A percentile compares a stretch with the other conserved stretches of the same genome.
Conservation (phyloP, 2,888 invertebrate species). For the Rhamnusium bicolor region DNA sequence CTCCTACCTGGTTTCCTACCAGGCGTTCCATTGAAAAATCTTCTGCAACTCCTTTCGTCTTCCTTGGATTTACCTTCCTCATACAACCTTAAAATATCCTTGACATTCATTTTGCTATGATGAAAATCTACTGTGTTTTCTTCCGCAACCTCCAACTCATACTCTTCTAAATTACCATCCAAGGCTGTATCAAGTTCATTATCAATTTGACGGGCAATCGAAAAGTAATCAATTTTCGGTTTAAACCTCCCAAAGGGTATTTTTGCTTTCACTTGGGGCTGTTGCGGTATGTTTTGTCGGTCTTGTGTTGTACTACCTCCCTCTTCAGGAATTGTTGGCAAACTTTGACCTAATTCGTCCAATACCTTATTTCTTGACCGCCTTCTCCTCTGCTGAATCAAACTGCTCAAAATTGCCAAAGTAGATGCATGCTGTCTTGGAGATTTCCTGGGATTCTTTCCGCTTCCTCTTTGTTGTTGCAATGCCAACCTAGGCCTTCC, state of each 20-base stretch:
- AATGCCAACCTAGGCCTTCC: constrained; percentile 47
- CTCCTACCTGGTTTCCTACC: constrained; percentile 69
- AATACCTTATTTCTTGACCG: constrained; percentile 60
- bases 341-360: constrained; percentile 41
- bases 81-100: constrained; percentile 68
- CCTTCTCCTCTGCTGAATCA: constrained; percentile 74
- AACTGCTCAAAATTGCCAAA: constrained; percentile 83
- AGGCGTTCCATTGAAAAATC: constrained; percentile 51
- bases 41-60: constrained; percentile 46
- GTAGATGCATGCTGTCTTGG: constrained; percentile 93
- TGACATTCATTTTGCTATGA: constrained; percentile 57
- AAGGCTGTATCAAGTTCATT: constrained; percentile 66
- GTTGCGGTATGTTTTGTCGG: constrained; percentile 5
- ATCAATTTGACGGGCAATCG: constrained; percentile 70
- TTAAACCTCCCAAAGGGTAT: constrained; percentile 62
- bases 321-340: constrained; percentile 62
- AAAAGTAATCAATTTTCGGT: constrained; percentile 59
- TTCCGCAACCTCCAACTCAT: constrained; percentile 58
- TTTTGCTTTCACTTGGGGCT: constrained; percentile 28
- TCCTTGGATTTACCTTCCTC: constrained; percentile 69
- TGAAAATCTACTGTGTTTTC: constrained; percentile 66
- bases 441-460: constrained; percentile 83
- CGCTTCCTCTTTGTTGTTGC: constrained; percentile 51
- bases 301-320: constrained; percentile 36
- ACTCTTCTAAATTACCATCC: constrained; percentile 51